Evolutionary conservation across 2,888 invertebrate genomes (phyloP), one percentile per base, ranked within the genome.

Genomic region (Heteromyza rotundicornis): DNA sequence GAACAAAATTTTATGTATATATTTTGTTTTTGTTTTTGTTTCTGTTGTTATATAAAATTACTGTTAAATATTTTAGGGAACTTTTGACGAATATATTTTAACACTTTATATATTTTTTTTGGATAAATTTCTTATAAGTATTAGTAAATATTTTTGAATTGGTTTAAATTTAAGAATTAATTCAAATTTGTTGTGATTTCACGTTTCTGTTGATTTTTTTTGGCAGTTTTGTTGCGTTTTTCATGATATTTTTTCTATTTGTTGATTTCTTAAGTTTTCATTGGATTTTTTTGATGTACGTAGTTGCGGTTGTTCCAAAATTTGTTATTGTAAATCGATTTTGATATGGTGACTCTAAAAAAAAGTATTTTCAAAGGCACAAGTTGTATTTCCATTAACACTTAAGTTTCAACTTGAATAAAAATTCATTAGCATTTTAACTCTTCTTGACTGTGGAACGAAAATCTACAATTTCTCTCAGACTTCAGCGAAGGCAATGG

Each of bases 321-420:
- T 24, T 23, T 35, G 16, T 23, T 60, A 50, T 47, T 16, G 24
- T 47, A 36, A 60, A 22, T 44, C 27, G 23, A 19, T 61, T 62
- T 64, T 68, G 68, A 68, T 68, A 67, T 67, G 67, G 59, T 65
- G 58, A 63, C 58, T 57, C 65, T 65, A 57, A 14, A 17, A 16
- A 12, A 20, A 7, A 27, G n/a, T n/a, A n/a, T n/a, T n/a, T n/a
- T n/a, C n/a, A n/a, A n/a, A n/a, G n/a, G n/a, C n/a, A n/a, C n/a
- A n/a, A n/a, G n/a, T n/a, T n/a, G n/a, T n/a, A n/a, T n/a, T n/a
- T n/a, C n/a, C n/a, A n/a, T n/a, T n/a, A n/a, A n/a, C n/a, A n/a
- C n/a, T n/a, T n/a, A n/a, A n/a, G n/a, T n/a, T n/a, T n/a, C n/a
- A n/a, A n/a, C n/a, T n/a, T n/a, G n/a, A n/a, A n/a, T n/a, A n/a